Conservation (phyloP, 2,888 invertebrate genomes). For the Hoplodrina blanda region DNA sequence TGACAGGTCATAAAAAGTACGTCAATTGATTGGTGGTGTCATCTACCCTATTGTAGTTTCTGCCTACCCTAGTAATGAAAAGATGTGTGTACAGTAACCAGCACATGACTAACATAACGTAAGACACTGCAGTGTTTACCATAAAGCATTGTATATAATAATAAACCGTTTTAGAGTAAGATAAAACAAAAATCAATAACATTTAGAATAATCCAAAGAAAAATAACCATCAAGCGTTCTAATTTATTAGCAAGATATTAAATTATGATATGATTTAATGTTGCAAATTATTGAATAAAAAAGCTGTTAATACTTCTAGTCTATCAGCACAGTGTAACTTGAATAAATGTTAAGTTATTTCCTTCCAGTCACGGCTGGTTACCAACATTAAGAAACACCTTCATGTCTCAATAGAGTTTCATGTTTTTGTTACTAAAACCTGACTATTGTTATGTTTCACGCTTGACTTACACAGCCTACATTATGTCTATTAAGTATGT, state of each 20-base stretch:
- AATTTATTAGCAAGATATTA: not conserved
- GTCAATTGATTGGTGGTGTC: too few relatives aligned
- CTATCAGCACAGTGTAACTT: not conserved
- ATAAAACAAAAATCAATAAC: not conserved
- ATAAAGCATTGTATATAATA: too few relatives aligned
- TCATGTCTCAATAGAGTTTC: slow-evolving; percentile 46
- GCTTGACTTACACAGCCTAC: slow-evolving; percentile 43
- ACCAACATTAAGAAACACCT: slow-evolving; percentile 51
- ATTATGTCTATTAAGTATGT: slow-evolving; percentile 7
- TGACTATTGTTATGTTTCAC: slow-evolving; percentile 51
- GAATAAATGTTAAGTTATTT: slow-evolving; percentile 22
- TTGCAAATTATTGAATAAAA: not conserved
- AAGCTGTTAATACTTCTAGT: not conserved
- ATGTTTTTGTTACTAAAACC: slow-evolving; percentile 46
- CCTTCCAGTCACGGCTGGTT: slow-evolving; percentile 42
- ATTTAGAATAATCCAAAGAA: not conserved
- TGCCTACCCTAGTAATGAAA: not conserved
- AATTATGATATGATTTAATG: not conserved
- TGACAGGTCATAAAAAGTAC: too few relatives aligned
- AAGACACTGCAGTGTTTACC: too few relatives aligned
- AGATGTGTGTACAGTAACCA: too few relatives aligned
- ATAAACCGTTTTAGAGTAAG: not conserved
- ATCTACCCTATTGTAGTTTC: too few relatives aligned
- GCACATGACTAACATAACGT: too few relatives aligned
- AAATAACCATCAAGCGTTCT: not conserved